Percentiles rank a stretch among this genome's conserved stretches.
These are phyloP conservation scores for Pangasianodon hypophthalmus DNA, from an alignment of 2,113 vertebrate species.

Conservation along the genomic window DNA sequence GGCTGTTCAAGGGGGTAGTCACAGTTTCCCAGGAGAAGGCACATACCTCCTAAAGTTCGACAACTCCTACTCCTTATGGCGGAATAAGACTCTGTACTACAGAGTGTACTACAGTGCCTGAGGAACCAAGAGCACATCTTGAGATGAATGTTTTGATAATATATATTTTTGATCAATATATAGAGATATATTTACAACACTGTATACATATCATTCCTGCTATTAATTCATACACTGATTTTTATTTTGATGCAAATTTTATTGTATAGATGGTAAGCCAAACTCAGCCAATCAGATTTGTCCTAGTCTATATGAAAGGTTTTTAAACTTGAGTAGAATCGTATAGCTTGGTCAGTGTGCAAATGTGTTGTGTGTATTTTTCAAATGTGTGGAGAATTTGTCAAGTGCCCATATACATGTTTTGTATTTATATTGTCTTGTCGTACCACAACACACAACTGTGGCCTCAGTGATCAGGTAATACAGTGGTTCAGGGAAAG, in stretches of 20 bases:
- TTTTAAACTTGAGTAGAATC: constrained; percentile 53
- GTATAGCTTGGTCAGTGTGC: constrained; percentile 60
- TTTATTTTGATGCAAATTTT: constrained; percentile 50
- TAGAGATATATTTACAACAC: constrained; percentile 23
- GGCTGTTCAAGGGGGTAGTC: constrained; percentile 88
- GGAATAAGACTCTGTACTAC: constrained; percentile 98
- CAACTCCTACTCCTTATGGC: constrained; percentile 95
- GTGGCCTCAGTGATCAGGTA: constrained; percentile 68
- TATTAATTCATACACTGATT: constrained; percentile 63
- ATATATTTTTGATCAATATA: constrained; percentile 69
- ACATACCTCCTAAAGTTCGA: constrained; percentile 97
- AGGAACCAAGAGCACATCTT: constrained; percentile 49
- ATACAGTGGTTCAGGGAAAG: constrained; percentile 55
- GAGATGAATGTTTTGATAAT: constrained; percentile 66
- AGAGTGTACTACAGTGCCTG: constrained; percentile 90
- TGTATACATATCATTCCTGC: constrained; percentile 55
- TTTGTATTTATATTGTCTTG: constrained; percentile 36
- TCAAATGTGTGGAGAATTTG: constrained; percentile 41
- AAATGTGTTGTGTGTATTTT: constrained; percentile 58
- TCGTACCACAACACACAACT: background rate
- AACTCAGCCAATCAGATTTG: constrained; percentile 24
- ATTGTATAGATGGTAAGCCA: constrained; percentile 35
- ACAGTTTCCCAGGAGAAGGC: constrained; percentile 94
- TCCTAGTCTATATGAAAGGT: constrained; percentile 20
- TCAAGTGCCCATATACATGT: constrained; percentile 60